phyloP scores from a whole-genome alignment of 2,113 vertebrate genomes.

The Nasalis larvatus region DNA sequence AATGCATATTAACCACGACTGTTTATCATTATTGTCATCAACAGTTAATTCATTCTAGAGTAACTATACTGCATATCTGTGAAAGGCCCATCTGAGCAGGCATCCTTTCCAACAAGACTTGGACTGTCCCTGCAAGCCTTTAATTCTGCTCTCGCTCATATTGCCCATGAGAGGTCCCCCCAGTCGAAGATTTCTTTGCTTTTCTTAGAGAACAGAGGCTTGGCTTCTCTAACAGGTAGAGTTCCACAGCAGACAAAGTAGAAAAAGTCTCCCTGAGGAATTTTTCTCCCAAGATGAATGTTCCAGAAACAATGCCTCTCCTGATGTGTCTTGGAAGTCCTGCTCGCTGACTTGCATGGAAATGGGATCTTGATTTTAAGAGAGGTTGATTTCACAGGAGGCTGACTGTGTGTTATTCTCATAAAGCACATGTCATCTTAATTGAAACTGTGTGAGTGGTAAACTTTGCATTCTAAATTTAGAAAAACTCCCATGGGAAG shows the following conservation, averaged over 20 bases:
- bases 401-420: constrained; percentile 53
- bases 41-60: neutral
- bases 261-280: neutral
- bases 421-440: constrained; percentile 55
- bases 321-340: neutral
- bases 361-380: constrained; percentile 23
- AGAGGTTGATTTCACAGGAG: constrained; percentile 27
- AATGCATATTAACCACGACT: neutral
- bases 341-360: neutral
- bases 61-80: neutral
- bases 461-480: constrained; percentile 56
- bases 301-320: constrained; percentile 59
- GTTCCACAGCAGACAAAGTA: neutral
- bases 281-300: constrained; percentile 33
- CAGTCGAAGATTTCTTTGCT: neutral
- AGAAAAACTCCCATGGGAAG: constrained; percentile 29
- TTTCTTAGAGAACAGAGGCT: neutral
- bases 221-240: neutral
- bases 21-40: neutral
- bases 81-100: neutral
- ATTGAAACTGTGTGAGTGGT: constrained; percentile 32
- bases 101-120: neutral
- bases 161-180: neutral
- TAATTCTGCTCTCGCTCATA: neutral
- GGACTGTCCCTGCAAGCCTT: neutral